Percentiles rank a stretch among this genome's conserved stretches.
These are phyloP conservation scores for Patella depressa DNA, from an alignment of 2,888 invertebrate species.

Conservation along the genomic window DNA sequence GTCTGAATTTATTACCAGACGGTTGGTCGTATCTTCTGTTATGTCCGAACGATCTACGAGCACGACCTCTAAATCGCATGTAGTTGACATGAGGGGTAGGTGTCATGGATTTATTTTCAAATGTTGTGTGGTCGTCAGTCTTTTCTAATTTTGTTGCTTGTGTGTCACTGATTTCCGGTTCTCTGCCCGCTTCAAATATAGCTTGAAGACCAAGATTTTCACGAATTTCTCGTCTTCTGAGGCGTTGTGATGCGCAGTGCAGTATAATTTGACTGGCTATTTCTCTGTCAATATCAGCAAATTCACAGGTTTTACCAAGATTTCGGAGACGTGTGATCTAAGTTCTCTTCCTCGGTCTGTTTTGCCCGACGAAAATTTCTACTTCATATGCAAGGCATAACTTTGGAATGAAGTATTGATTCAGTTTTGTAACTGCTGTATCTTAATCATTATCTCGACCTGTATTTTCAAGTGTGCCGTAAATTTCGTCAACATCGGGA, in stretches of 20 bases:
- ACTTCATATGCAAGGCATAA: constrained; percentile 23
- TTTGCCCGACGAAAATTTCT: constrained; percentile 15
- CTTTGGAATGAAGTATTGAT: constrained; percentile 32
- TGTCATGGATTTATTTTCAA: too few species aligned
- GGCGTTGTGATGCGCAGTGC: constrained; percentile 8
- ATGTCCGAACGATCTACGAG: not conserved
- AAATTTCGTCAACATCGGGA: constrained; percentile 25
- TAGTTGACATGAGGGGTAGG: too few species aligned
- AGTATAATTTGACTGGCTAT: constrained; percentile 23
- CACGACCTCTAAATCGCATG: too few species aligned
- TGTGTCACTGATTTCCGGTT: constrained; percentile 16
- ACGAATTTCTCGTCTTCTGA: constrained; percentile 6
- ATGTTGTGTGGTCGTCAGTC: not conserved
- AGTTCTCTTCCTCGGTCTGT: constrained; percentile 16
- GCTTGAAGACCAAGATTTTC: constrained; percentile 15
- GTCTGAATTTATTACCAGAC: not conserved
- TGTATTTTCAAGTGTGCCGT: constrained; percentile 24
- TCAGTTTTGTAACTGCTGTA: constrained; percentile 18
- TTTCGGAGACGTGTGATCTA: constrained; percentile 27
- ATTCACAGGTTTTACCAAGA: constrained; percentile 26
- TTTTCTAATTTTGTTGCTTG: constrained; percentile 10
- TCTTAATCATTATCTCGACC: constrained; percentile 27
- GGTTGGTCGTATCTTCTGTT: not conserved
- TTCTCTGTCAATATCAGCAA: constrained; percentile 29
- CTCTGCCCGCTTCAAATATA: constrained; percentile 11